Evolutionary conservation across 1,140 invertebrate genomes (phyloP).

Genomic region (Trachelipus rathkii): DNA sequence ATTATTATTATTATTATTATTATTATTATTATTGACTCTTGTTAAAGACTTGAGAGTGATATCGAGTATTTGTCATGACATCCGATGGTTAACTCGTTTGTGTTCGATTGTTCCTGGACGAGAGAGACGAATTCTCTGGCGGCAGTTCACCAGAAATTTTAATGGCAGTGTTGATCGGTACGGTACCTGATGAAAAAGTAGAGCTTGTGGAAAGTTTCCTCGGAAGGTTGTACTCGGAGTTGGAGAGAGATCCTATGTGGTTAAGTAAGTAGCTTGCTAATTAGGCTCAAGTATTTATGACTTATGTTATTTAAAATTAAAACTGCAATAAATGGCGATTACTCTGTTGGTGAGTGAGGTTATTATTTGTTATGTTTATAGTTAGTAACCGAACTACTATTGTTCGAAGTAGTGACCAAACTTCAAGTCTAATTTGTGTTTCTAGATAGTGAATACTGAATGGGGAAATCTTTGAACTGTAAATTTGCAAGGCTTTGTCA

Average conservation of each 20-base stretch:
- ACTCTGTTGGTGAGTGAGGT: too few species aligned
- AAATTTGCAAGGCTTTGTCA: too few species aligned
- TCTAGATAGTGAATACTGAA: too few species aligned
- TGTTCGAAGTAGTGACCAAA: too few species aligned
- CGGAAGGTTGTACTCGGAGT: constrained; percentile 56
- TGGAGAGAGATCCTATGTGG: constrained; percentile 68
- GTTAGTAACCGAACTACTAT: too few species aligned
- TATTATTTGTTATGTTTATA: too few species aligned
- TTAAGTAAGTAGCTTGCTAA: constrained; percentile 45
- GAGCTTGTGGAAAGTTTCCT: constrained; percentile 65
- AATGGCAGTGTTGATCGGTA: constrained; percentile 63
- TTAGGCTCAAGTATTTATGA: too few species aligned
- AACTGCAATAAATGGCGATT: too few species aligned
- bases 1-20: too few species aligned
- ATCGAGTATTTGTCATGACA: constrained; percentile 31
- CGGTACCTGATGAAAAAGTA: constrained; percentile 75
- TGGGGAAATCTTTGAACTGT: too few species aligned
- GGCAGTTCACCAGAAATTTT: constrained; percentile 63
- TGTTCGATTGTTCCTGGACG: constrained; percentile 72
- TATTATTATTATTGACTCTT: constrained; percentile 53
- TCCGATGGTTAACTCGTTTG: constrained; percentile 77
- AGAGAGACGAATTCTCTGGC: constrained; percentile 56
- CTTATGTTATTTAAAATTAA: too few species aligned
- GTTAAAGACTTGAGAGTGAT: constrained; percentile 31
- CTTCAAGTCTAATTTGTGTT: too few species aligned